Base-by-base conservation (phyloP, 2,113 vertebrate genomes). In the Urocynchramus pylzowi region DNA sequence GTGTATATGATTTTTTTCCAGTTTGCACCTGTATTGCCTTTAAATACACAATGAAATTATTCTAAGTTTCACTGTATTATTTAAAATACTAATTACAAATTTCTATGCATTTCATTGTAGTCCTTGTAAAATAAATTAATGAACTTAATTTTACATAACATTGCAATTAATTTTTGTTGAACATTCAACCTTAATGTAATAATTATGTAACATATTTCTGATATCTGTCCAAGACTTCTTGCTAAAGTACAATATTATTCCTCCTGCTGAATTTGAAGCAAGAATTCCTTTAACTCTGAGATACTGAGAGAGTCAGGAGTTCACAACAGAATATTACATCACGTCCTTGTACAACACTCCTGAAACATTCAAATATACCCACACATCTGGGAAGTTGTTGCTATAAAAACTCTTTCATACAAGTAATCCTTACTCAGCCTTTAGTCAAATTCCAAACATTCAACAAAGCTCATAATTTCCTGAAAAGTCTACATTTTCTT, bases 401-500 rank as follows among this genome's bases (percentile, higher is more conserved):
- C 85, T 90, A 44, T 64, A 87, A 84, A 87, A 90, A 53, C 18
- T 45, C 61, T 60, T 57, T 89, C 59, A 64, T 64, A 31, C 65
- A 67, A 87, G 42, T 44, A 89, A 79, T 84, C 84, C 87, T 85
- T 85, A 92, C 41, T 83, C 75, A 92, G 79, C 67, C 75, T 84
- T 95, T 68, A 91, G 82, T 81, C 52, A 91, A 78, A 94, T 86
- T 89, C 68, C 69, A 91, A 15, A 41, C 35, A 24, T 35, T 78
- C 52, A 87, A 84, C 23, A 84, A 68, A 89, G 52, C 35, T 84
- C 26, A 6, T 45, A 23, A 89, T 82, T 89, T 95, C 60, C 80
- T 93, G 56, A 71, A 91, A 93, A 96, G 65, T 84, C 77, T 87
- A 87, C 47, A 77, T 75, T 75, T 89, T 84, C 87, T 87, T 84